Evolutionary conservation across 2,888 invertebrate genomes (phyloP).

Genomic region (Clunio marinus): DNA sequence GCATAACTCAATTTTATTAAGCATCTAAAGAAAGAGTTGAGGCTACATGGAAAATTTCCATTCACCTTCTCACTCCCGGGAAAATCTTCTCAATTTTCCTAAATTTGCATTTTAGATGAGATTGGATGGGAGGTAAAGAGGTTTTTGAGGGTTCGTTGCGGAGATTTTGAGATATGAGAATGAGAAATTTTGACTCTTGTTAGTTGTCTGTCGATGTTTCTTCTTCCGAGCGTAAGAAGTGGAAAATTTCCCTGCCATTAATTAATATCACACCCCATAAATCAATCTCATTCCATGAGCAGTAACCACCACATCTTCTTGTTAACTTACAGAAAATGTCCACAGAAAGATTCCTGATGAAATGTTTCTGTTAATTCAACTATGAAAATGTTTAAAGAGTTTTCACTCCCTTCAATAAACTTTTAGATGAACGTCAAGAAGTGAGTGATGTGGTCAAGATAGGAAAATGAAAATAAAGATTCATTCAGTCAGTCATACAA

Average conservation of each 20-base stretch:
- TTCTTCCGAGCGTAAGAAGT: neutral
- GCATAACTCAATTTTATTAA: constrained; percentile 1
- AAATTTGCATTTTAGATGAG: constrained; percentile 24
- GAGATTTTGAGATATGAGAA: no score
- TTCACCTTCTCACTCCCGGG: neutral
- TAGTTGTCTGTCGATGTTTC: neutral
- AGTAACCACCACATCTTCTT: neutral
- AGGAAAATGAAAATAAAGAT: no score
- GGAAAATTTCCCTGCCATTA: constrained; percentile 15
- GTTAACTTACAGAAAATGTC: neutral
- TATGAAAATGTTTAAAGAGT: constrained; percentile 8
- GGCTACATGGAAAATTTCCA: neutral
- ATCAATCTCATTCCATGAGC: neutral
- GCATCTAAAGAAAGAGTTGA: neutral
- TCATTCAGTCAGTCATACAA: no score
- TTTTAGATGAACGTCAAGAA: no score
- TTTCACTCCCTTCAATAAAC: neutral
- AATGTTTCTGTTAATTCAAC: no score
- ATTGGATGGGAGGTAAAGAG: neutral
- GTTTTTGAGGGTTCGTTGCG: neutral
- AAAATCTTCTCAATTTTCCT: neutral
- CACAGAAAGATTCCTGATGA: no score
- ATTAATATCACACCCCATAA: constrained; percentile 15
- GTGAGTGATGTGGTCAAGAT: no score
- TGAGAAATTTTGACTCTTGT: neutral